phyloP scores from a whole-genome alignment of 2,113 vertebrate genomes.

The Crotophaga sulcirostris region DNA sequence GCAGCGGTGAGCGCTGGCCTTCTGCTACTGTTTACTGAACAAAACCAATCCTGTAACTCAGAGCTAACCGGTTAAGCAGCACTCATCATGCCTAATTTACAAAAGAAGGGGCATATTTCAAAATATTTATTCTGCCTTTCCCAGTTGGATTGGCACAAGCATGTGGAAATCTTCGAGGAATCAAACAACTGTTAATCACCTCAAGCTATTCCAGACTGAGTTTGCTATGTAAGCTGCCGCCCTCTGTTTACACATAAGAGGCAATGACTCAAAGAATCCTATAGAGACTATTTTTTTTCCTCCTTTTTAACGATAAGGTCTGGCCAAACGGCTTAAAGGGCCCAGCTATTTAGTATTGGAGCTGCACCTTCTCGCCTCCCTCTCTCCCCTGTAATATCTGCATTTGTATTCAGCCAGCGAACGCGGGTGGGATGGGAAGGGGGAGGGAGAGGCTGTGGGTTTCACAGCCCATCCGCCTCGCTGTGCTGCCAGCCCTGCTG shows the following conservation, averaged over 20 bases:
- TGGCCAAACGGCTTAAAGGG: slow-evolving; percentile 56
- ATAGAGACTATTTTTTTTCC: slow-evolving; percentile 8
- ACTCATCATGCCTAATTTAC: slow-evolving; percentile 64
- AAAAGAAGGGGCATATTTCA: slow-evolving; percentile 73
- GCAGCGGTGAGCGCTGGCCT: neutral
- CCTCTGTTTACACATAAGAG: slow-evolving; percentile 68
- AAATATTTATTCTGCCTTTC: slow-evolving; percentile 75
- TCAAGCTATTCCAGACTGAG: slow-evolving; percentile 68
- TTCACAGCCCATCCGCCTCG: neutral
- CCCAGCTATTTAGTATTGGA: slow-evolving; percentile 64
- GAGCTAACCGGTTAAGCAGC: slow-evolving; percentile 16
- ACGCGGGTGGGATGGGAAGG: neutral
- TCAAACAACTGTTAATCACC: slow-evolving; percentile 73
- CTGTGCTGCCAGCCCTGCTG: neutral
- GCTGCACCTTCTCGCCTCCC: slow-evolving; percentile 26
- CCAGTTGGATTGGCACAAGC: slow-evolving; percentile 71
- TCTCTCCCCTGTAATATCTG: slow-evolving; percentile 7
- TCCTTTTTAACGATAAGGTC: slow-evolving; percentile 31
- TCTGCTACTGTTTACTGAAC: slow-evolving; percentile 29
- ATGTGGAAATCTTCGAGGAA: slow-evolving; percentile 71
- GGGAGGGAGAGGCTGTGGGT: neutral
- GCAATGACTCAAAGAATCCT: slow-evolving; percentile 67
- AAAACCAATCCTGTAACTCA: neutral
- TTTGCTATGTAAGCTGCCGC: slow-evolving; percentile 70
- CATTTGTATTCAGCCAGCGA: slow-evolving; percentile 56